Base-by-base conservation (phyloP, 2,113 vertebrate genomes). In the Progne subis region DNA sequence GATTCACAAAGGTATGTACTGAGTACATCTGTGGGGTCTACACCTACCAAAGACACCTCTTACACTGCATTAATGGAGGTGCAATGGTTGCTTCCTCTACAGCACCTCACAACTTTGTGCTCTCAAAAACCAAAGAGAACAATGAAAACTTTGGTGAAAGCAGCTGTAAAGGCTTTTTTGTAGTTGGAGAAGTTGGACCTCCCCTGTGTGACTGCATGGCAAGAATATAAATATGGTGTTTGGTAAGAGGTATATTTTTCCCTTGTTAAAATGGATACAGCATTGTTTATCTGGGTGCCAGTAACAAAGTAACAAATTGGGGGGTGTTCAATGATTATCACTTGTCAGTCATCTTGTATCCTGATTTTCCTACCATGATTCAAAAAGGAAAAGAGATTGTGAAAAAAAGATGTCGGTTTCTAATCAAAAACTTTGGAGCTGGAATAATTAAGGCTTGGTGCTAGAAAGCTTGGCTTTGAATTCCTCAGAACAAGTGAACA, bases 151-250 rank as follows among this genome's bases (percentile, higher is more conserved):
- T 86, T 31, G 43, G 56, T 63, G 32, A 43, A 23, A 55, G 32
- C 34, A 57, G 6, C 49, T 70, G 16, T 53, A 82, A 91, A 55
- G 47, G 23, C 12, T 17, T 85, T 85, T 82, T 74, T 60, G 16
- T 34, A 12, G 5, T 14, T 67, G 37, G 39, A 55, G 90, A 63
- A 44, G 26, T 37, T 70, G 52, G 39, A n/a, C 14, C 12, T 83
- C 10, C 47, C 18, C 12, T 0, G 0, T 12, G 5, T 83, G 44
- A 93, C 25, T 11, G 32, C 4, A 32, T 11, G 12, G n/a, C 44
- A 68, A 46, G 50, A 55, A 59, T 69, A 59, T 49, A 6, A 24
- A 14, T 69, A 12, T n/a, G 28, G 18, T 83, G 64, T 67, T 70
- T 56, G 44, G 34, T 50, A 69, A 39, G 41, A 46, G 29, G 4